Percentiles rank a stretch among this genome's conserved stretches.
These are phyloP conservation scores for Protosalanx chinensis DNA, from an alignment of 2,797 vertebrate genomes.

Conservation along the genomic window DNA sequence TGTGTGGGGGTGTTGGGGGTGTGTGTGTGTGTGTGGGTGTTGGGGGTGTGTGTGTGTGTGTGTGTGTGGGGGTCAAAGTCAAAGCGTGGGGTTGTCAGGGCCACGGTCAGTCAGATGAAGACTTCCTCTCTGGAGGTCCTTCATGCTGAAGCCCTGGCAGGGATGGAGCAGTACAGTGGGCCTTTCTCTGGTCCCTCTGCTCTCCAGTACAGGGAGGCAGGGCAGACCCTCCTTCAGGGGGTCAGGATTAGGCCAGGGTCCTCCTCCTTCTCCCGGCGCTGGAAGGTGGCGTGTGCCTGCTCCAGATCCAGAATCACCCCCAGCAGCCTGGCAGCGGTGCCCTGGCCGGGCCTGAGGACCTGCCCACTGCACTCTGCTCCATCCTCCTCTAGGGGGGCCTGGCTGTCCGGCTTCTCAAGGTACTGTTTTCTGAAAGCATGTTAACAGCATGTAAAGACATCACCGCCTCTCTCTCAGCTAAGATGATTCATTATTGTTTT, in stretches of 20 bases:
- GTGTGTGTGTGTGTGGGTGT: no score
- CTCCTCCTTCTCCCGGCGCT: constrained; percentile 67
- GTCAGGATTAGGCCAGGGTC: constrained; percentile 53
- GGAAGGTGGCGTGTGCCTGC: constrained; percentile 75
- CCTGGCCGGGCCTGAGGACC: constrained; percentile 45
- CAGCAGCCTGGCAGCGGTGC: constrained; percentile 63
- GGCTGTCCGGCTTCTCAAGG: constrained; percentile 61
- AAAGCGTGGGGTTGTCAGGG: background rate
- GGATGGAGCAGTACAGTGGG: background rate
- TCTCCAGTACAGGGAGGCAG: constrained; percentile 20
- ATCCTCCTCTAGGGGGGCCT: constrained; percentile 52
- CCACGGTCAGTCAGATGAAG: background rate
- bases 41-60: background rate
- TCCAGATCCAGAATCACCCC: constrained; percentile 80
- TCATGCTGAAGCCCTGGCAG: background rate
- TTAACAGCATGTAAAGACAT: background rate
- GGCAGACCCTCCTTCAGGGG: constrained; percentile 51
- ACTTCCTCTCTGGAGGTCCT: background rate
- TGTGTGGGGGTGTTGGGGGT: no score
- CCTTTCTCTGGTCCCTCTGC: background rate
- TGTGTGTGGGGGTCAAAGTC: background rate
- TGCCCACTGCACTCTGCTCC: constrained; percentile 53
- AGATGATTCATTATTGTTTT: no score
- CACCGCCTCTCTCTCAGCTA: no score
- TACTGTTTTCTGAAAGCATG: constrained; percentile 66